Conservation (phyloP, 2,888 invertebrate genomes). For the Marronus borbonicus region DNA sequence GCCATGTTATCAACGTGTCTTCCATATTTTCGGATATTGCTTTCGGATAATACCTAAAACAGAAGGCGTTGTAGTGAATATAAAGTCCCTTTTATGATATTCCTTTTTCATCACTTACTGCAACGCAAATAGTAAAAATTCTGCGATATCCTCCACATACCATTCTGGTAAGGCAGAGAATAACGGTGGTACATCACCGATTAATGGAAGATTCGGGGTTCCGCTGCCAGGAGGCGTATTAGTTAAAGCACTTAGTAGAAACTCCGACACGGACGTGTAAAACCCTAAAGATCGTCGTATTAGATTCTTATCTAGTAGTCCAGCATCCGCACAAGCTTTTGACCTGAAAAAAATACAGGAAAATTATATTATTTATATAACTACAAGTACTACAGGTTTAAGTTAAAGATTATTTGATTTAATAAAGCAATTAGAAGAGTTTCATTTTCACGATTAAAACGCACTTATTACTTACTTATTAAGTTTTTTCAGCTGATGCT, state of each 20-base stretch:
- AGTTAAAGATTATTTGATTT: no score
- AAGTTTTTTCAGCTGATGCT: slow-evolving; percentile 85
- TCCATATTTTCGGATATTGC: slow-evolving; percentile 85
- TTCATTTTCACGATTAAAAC: background rate
- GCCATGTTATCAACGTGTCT: slow-evolving; percentile 88
- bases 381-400: background rate
- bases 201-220: slow-evolving; percentile 73
- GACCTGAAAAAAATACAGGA: slow-evolving; percentile 74
- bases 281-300: slow-evolving; percentile 88
- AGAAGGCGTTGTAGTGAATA: slow-evolving; percentile 3
- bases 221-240: slow-evolving; percentile 71
- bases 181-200: slow-evolving; percentile 78
- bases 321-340: slow-evolving; percentile 94
- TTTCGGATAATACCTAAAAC: slow-evolving; percentile 81
- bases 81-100: slow-evolving; percentile 13
- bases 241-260: slow-evolving; percentile 80
- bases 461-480: slow-evolving; percentile 73
- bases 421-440: no score
- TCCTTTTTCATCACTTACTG: slow-evolving; percentile 79
- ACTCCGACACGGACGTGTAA: slow-evolving; percentile 88
- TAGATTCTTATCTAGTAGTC: slow-evolving; percentile 87
- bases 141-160: slow-evolving; percentile 97
- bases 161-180: slow-evolving; percentile 97
- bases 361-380: slow-evolving; percentile 6
- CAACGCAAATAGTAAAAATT: slow-evolving; percentile 93